Base-by-base conservation (phyloP, 2,797 vertebrate species). In the Anguilla marmorata region DNA sequence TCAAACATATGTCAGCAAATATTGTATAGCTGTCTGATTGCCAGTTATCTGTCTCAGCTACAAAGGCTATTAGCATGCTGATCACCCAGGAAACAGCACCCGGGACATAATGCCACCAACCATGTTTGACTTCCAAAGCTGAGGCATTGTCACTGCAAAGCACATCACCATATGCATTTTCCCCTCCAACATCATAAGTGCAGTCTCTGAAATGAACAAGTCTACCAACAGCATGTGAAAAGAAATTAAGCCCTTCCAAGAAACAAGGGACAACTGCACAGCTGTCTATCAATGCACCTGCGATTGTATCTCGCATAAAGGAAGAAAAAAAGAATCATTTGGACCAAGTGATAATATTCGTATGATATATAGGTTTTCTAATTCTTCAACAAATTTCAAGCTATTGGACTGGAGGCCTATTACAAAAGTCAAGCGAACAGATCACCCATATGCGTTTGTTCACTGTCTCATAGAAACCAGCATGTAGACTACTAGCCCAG, bases 171-270 rank as follows among this genome's bases (percentile, higher is more conserved):
- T 21, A 41, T 33, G 37, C 54, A 91, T 86, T 52, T 85, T 88
- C 72, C 74, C 82, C 27, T 86, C 80, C 56, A 21, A 89, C 89
- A 92, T 94, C 91, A 92, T 92, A 90, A 93, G 93, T 89, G 87
- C 88, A 89, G 93, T 95, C 92, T 95, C 93, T 94, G 91, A 94
- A 94, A 95, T 90, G 90, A 93, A 91, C 92, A 85, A 41, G 76
- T 91, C 95, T 95, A 96, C 95, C 95, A 93, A 88, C 58, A 14
- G 41, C 86, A 86, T 90, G 90, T 66, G 12, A 92, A 91, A 91
- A 92, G 87, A 94, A 94, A 95, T 94, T 88, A 92, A 93, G 88
- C 94, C 92, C 88, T 93, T 86, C 84, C 87, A 92, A 91, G 92
- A 92, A 41, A 92, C 92, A 86, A 52, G 89, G 92, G 93, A 94